Evolutionary conservation across 2,888 invertebrate genomes (phyloP).

Genomic region (Metallyticus violacea): DNA sequence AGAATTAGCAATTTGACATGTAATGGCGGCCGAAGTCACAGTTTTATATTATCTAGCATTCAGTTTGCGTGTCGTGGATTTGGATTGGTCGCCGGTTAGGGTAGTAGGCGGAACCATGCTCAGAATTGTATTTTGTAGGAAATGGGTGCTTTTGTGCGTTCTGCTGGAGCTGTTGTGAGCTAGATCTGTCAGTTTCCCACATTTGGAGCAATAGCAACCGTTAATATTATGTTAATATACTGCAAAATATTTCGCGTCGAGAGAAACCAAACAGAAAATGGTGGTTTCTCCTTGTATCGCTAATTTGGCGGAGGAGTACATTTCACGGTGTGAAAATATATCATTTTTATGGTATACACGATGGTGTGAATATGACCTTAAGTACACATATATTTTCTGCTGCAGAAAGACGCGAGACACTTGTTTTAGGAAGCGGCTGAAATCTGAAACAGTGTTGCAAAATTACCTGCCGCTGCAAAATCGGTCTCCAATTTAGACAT

Average conservation of each 20-base stretch:
- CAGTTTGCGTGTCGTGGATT: not conserved
- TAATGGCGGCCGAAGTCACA: not conserved
- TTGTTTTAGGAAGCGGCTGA: not conserved
- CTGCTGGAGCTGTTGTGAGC: not conserved
- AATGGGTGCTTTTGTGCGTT: not conserved
- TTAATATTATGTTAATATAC: not conserved
- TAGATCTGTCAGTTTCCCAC: not conserved
- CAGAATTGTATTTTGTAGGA: not conserved
- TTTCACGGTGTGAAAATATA: not conserved
- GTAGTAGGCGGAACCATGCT: not conserved
- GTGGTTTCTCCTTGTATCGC: not conserved
- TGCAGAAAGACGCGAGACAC: not conserved
- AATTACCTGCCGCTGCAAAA: not conserved
- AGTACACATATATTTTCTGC: not conserved
- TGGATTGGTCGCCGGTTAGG: not conserved
- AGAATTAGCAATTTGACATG: not conserved
- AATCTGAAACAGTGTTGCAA: not conserved
- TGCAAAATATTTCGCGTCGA: not conserved
- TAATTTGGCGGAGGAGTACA: not conserved
- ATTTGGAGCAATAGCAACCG: not conserved
- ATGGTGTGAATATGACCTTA: not conserved
- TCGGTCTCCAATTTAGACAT: constrained; percentile 5
- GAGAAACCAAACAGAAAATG: not conserved
- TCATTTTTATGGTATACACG: not conserved
- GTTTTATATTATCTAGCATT: not conserved